Percentiles rank a stretch among this genome's conserved stretches.
Conservation (phyloP, 2,113 vertebrate species). For the Aptenodytes patagonicus region DNA sequence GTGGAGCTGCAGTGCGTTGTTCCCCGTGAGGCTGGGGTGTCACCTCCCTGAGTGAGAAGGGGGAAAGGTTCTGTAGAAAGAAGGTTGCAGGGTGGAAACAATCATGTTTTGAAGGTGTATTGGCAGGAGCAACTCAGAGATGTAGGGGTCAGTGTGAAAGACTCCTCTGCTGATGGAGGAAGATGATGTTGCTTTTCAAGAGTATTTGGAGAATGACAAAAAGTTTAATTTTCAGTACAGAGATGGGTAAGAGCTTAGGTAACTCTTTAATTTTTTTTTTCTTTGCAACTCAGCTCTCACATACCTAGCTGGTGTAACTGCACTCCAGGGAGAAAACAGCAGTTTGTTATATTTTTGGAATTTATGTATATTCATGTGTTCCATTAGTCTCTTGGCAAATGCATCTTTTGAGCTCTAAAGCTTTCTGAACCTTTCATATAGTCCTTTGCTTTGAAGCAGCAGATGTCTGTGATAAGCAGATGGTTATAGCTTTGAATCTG, state of each 20-base stretch:
- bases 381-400: conserved; percentile 14
- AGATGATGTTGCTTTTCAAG: background rate
- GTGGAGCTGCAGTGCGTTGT: background rate
- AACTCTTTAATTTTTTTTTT: background rate
- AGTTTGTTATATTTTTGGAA: conserved; percentile 12
- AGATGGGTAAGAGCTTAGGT: background rate
- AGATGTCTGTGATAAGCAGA: conserved; percentile 52
- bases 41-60: accelerated
- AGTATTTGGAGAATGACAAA: background rate
- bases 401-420: conserved; percentile 19
- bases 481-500: conserved; percentile 13
- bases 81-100: background rate
- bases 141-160: background rate
- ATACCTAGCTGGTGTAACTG: background rate
- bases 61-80: background rate
- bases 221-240: background rate
- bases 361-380: conserved; percentile 13
- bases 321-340: background rate
- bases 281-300: background rate
- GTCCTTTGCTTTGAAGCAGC: conserved; percentile 44
- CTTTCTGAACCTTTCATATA: conserved; percentile 33
- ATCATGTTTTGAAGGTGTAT: background rate
- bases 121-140: background rate
- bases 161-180: background rate
- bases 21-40: background rate